Base-by-base conservation (phyloP, 2,888 invertebrate genomes). In the Meandrusa payeni region DNA sequence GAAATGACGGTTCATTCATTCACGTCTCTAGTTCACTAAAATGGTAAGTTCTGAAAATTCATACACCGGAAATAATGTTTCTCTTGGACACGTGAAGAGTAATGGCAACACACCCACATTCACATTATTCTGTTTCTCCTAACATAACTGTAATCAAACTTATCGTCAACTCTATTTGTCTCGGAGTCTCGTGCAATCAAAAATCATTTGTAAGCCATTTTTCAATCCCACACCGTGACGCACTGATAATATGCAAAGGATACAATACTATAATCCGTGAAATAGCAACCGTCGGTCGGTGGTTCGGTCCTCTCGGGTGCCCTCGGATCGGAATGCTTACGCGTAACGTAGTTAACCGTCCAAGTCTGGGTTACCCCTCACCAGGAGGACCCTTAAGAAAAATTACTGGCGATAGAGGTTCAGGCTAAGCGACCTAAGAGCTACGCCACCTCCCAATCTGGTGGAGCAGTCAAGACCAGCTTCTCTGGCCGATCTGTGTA, bases 171-270 rank as follows among this genome's bases (percentile, higher is more conserved):
- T 33, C 20, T 22, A 44, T 39, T 33, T 24, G 17, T 44, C 39
- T 33, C 15, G 10, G 5, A 7, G 28, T 12, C 32, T 39, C 15
- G 11, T 17, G 10, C 6, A 13, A 12, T 33, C 20, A 44, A 33
- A 39, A 33, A 39, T 39, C 22, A 44, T 44, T 44, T 12, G 27
- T 17, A 13, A 6, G 27, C 33, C 13, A 33, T 44, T 33, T 28
- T 38, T 44, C 38, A 44, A 44, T 33, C 44, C 44, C 44, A 44
- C 44, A 44, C 39, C 23, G 28, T 13, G 7, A 7, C 15, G 15
- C 1, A 11, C 10, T 28, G 44, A 39, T 39, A 39, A 44, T 24
- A 26, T 24, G 38, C 38, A 5, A 43, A 43, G 32, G 5, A 20
- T 5, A 33, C 10, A 24, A 22, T 2, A n/a, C 10, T 12, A 34